phyloP scores from a whole-genome alignment of 2,797 vertebrate species.

The Aotus griseimembra region DNA sequence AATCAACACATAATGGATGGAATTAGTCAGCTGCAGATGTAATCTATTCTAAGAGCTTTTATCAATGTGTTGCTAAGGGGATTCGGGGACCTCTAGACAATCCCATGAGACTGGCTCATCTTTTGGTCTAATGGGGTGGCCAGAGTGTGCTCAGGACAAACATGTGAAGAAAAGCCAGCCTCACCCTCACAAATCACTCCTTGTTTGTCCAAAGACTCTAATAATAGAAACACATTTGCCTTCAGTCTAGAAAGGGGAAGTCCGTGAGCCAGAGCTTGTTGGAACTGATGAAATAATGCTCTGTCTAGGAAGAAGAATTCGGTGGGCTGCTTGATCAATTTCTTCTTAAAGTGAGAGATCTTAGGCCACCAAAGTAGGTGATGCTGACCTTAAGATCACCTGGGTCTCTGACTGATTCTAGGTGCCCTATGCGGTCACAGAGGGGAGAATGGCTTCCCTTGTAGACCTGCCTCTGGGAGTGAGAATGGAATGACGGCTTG shows the following conservation, averaged over 20 bases:
- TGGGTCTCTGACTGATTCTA: background rate
- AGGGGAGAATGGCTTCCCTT: background rate
- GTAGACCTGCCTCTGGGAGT: background rate
- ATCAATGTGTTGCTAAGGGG: constrained; percentile 20
- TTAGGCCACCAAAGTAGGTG: background rate
- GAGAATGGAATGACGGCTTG: background rate
- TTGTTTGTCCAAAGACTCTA: background rate
- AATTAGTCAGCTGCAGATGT: constrained; percentile 54
- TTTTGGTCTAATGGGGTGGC: background rate
- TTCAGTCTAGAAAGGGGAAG: background rate
- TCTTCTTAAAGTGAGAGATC: background rate
- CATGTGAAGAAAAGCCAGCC: background rate
- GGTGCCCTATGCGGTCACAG: background rate
- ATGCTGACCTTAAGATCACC: background rate
- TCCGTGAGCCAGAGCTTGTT: background rate
- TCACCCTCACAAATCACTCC: background rate
- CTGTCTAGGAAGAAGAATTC: background rate
- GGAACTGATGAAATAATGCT: background rate
- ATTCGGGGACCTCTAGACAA: background rate
- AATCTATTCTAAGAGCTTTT: constrained; percentile 31
- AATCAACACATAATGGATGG: constrained; percentile 19
- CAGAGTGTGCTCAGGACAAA: background rate
- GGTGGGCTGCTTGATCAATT: too few species aligned
- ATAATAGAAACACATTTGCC: background rate
- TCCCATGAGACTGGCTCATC: background rate